Conservation (phyloP, 2,113 vertebrate species). For the Lepus europaeus region DNA sequence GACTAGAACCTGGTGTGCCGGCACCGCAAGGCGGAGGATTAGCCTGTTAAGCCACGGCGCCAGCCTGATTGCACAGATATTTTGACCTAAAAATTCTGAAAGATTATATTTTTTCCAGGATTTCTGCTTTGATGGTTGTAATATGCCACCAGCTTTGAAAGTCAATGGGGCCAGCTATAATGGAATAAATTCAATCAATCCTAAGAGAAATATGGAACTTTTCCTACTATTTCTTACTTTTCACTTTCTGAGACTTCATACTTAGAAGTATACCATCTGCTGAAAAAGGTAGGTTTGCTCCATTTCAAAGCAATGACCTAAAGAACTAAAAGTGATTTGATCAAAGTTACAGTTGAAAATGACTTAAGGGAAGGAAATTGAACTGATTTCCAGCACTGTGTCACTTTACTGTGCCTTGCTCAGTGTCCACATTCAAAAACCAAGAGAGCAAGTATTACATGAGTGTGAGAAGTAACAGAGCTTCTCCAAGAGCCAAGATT, state of each 20-base stretch:
- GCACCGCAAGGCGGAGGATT: no score
- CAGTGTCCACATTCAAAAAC: background rate
- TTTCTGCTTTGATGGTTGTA: background rate
- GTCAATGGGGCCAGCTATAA: background rate
- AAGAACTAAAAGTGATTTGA: conserved; percentile 4
- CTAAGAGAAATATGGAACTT: background rate
- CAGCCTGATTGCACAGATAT: background rate
- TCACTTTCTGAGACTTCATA: background rate
- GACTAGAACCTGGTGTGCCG: no score
- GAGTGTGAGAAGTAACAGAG: background rate
- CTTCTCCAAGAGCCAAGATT: background rate
- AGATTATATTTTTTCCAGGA: background rate
- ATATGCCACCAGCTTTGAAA: background rate
- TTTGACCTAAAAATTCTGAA: conserved; percentile 19
- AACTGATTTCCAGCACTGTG: background rate
- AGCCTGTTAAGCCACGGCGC: no score
- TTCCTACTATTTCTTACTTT: background rate
- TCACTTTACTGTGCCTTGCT: background rate
- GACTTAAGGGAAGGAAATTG: background rate
- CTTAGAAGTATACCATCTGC: background rate
- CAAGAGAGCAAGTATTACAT: background rate
- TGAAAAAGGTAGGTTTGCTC: background rate
- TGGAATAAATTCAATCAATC: background rate
- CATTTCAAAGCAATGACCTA: background rate
- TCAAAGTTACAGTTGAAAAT: conserved; percentile 17